Evolutionary conservation across 2,797 vertebrate genomes (phyloP).

Genomic region (Chiloscyllium punctatum): DNA sequence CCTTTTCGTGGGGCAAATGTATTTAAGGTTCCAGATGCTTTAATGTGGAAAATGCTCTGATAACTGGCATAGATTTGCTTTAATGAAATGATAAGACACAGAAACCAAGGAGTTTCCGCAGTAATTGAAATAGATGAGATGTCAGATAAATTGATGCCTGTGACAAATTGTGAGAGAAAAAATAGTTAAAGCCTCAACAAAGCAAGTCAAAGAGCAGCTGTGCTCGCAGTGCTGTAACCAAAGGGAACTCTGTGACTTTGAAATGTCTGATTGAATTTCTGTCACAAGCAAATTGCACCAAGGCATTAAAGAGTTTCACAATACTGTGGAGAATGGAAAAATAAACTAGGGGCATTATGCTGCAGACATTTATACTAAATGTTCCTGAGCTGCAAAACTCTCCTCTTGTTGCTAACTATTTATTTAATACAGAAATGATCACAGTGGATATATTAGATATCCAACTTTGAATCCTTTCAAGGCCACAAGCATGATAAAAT

Average conservation of each 20-base stretch:
- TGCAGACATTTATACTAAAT: not conserved
- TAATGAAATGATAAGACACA: not conserved
- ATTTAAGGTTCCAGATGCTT: not conserved
- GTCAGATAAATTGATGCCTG: conserved; percentile 24
- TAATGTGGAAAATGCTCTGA: not conserved
- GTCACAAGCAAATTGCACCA: conserved; percentile 18
- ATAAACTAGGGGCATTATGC: not conserved
- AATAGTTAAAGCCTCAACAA: conserved; percentile 5
- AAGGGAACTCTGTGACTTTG: not conserved
- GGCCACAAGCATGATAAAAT: no score
- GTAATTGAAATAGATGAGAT: conserved; percentile 2
- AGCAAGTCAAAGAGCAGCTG: conserved; percentile 19
- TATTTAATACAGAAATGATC: not conserved
- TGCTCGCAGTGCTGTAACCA: not conserved
- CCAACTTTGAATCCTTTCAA: not conserved
- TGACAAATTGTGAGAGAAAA: conserved; percentile 25
- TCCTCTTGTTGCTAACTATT: not conserved
- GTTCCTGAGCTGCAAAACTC: not conserved
- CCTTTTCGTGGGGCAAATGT: not conserved
- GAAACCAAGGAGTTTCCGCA: not conserved
- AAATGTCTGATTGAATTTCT: not conserved
- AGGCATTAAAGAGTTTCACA: not conserved
- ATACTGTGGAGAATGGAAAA: not conserved
- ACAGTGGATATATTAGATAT: not conserved
- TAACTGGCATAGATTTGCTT: not conserved